A percentile compares a stretch with the other conserved stretches of the same genome.
Conservation (phyloP, 2,888 invertebrate genomes). For the Pristionchus fissidentatus region DNA sequence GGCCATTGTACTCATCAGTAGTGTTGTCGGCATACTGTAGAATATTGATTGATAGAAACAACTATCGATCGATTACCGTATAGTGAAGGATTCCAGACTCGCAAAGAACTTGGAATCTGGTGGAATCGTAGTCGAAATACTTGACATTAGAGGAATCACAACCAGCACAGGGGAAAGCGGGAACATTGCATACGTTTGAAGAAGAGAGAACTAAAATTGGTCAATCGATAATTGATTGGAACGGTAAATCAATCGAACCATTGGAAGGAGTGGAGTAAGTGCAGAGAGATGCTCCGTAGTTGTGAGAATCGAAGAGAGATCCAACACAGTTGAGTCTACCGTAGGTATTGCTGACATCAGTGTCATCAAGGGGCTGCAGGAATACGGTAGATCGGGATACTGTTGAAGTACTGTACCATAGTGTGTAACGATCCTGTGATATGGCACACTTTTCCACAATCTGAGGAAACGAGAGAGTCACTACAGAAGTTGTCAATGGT, state of each 20-base stretch:
- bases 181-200: slow-evolving; percentile 8
- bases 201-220: slow-evolving; percentile 3
- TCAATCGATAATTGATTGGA: slow-evolving; percentile 21
- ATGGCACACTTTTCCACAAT: slow-evolving; percentile 12
- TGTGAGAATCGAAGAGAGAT: slow-evolving; percentile 7
- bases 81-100: slow-evolving; percentile 31
- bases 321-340: slow-evolving; percentile 14
- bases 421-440: slow-evolving; percentile 22
- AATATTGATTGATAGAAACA: not conserved
- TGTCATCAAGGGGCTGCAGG: not conserved
- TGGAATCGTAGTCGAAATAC: slow-evolving; percentile 14
- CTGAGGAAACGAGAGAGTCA: not conserved
- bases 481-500: slow-evolving; percentile 16
- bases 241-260: slow-evolving; percentile 10
- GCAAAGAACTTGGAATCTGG: not conserved
- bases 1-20: slow-evolving; percentile 2
- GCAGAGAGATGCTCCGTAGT: not conserved
- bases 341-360: not conserved
- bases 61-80: slow-evolving; percentile 5
- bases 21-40: slow-evolving; percentile 24
- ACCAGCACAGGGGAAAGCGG: not conserved
- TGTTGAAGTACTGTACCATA: not conserved
- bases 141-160: slow-evolving; percentile 1
- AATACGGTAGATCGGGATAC: no score
- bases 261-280: slow-evolving; percentile 18